Evolutionary conservation across 2,113 vertebrate species (phyloP), one percentile per base, ranked within the genome.

Genomic region (Campylomormyrus tamandua): DNA sequence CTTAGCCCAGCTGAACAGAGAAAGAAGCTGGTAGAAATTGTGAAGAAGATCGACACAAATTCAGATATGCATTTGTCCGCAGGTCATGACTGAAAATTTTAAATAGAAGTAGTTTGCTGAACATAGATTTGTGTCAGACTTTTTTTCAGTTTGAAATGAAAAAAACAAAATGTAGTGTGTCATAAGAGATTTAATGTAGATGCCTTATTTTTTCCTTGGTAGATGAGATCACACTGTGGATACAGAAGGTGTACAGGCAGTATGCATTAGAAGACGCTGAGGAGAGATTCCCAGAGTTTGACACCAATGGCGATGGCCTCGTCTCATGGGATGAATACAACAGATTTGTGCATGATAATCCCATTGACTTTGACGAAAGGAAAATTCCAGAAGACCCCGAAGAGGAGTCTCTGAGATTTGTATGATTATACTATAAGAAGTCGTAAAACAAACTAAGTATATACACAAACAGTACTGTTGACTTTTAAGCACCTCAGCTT

Each of bases 271-370:
- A 98, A 91, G 98, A 99, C 91, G 97, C 97, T 7, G 96, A 95
- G 90, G 97, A 99, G 8, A 97, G 97, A 62, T 99, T 99, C 92
- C 93, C 92, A 0, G 96, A 97, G 53, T 98, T 97, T 90, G 98
- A 99, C 92, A 95, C 94, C 45, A 95, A 98, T 74, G 93, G 88
- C 49, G 97, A 99, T 46, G 97, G 96, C 3, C 90, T 94, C 3
- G 96, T 99, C 87, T 96, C 97, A 0, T 99, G 98, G 98, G 96
- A 97, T 31, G 98, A 99, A 90, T 98, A 98, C 93, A 99, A 97
- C 92, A 93, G 93, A 49, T 96, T 97, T 19, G 95, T 97, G 94
- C 97, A 99, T 2, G 96, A 96, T 52, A 96, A 96, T 13, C 95
- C 96, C 46, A 94, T 98, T 66, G 94, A 96, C 93, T 96, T 98